A percentile compares a stretch with the other conserved stretches of the same genome.
Conservation (phyloP, 2,888 invertebrate species). For the Drosophila setosimentum region DNA sequence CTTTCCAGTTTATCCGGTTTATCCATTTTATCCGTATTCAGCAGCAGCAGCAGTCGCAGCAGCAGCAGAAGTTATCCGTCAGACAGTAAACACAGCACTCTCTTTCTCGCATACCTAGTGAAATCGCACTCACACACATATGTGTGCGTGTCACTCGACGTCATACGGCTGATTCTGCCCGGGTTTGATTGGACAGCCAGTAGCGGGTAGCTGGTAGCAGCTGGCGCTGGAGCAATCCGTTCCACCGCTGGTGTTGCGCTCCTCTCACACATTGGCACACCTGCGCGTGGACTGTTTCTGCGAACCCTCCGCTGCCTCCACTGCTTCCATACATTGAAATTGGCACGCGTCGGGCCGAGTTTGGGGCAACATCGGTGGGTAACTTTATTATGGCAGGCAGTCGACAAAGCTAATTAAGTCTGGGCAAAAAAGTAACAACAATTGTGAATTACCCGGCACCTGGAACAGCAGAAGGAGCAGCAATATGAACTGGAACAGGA, state of each 20-base stretch:
- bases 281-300: slow-evolving; percentile 45
- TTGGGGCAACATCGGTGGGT: slow-evolving; percentile 22
- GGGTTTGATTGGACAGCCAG: slow-evolving; percentile 53
- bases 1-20: slow-evolving; percentile 69
- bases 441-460: slow-evolving; percentile 46
- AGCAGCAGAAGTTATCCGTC: neutral
- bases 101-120: slow-evolving; percentile 38
- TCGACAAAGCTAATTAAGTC: slow-evolving; percentile 75
- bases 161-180: slow-evolving; percentile 29
- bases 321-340: slow-evolving; percentile 3
- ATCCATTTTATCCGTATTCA: slow-evolving; percentile 51
- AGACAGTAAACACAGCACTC: slow-evolving; percentile 21
- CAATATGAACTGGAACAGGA: slow-evolving; percentile 5
- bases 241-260: slow-evolving; percentile 37
- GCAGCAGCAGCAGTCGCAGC: neutral
- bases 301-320: neutral
- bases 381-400: slow-evolving; percentile 60
- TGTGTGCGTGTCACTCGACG: slow-evolving; percentile 23
- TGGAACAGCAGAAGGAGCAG: slow-evolving; percentile 29
- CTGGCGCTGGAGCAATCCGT: slow-evolving; percentile 37
- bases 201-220: slow-evolving; percentile 31
- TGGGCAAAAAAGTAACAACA: slow-evolving; percentile 48
- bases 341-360: slow-evolving; percentile 48
- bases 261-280: slow-evolving; percentile 65
- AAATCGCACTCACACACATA: slow-evolving; percentile 16